phyloP scores from a whole-genome alignment of 2,113 vertebrate genomes.

The Ammodytes dubius region DNA sequence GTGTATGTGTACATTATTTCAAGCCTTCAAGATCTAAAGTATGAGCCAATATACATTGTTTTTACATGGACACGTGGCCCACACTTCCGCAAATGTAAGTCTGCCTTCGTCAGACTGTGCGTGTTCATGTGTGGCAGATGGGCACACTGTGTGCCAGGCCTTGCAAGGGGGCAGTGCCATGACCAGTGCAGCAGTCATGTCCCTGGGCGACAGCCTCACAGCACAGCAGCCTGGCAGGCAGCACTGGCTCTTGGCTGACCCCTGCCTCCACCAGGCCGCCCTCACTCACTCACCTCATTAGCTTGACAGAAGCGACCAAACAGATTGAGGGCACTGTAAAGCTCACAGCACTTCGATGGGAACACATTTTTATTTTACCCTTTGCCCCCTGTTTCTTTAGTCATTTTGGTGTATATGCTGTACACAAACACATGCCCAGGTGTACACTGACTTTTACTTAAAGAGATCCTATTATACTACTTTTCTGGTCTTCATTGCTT shows the following conservation, averaged over 20 bases:
- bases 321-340: constrained; percentile 73
- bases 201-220: constrained; percentile 51
- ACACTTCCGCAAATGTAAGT: constrained; percentile 32
- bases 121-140: constrained; percentile 66
- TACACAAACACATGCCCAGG: constrained; percentile 64
- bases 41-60: constrained; percentile 36
- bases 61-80: constrained; percentile 32
- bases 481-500: no score
- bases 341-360: constrained; percentile 69
- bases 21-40: constrained; percentile 9
- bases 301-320: constrained; percentile 79
- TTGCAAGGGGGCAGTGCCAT: constrained; percentile 39
- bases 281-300: constrained; percentile 83
- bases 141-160: constrained; percentile 59
- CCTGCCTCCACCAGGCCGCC: constrained; percentile 72
- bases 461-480: no score
- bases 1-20: constrained; percentile 38
- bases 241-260: constrained; percentile 80
- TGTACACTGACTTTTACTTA: constrained; percentile 58
- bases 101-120: constrained; percentile 33
- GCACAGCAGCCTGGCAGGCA: constrained; percentile 70
- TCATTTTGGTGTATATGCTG: constrained; percentile 38
- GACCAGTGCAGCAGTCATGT: constrained; percentile 51
- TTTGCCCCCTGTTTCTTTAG: not conserved
- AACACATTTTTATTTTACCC: constrained; percentile 36